Base-by-base conservation (phyloP, 1,140 invertebrate genomes). In the Colletes gigas region DNA sequence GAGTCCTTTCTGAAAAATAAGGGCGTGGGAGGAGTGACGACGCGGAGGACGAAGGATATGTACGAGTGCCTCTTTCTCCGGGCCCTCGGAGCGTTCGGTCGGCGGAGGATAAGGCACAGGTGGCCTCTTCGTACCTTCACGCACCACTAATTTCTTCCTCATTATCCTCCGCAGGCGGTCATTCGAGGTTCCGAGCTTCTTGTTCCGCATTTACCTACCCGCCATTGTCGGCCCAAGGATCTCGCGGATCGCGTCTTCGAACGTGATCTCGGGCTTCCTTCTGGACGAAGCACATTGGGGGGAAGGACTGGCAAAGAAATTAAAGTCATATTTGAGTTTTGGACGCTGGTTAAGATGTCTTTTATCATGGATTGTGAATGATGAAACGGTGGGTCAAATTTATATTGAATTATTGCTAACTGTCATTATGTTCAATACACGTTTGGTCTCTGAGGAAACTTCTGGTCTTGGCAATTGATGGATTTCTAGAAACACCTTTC, bases 121-220 rank as follows among this genome's bases (percentile, higher is more conserved):
- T 93, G 91, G 88, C 79, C 78, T 88, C 71, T 89, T 90, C 82
- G 79, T 91, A 92, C 89, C 87, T 90, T 92, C 81, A 88, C 88
- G 89, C 91, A 91, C 89, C 88, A 91, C 88, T 92, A 91, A 92
- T 92, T 91, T 91, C 86, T 88, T 88, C 86, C 85, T 92, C 86
- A 87, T 92, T 91, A 92, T 90, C 84, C 80, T 63, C 69, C 67
- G 69, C 63, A 84, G 83, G 55, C 81, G 79, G 67, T 86, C 87
- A 83, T 89, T 90, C 83, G 74, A 75, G 71, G 60, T 82, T 82
- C 59, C 62, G 39, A 75, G 59, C 63, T 78, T 39, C 63, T 86
- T 86, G 59, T 77, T 86, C 72, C 77, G 72, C 82, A 72, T 85
- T 89, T 87, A 85, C 74, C 66, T 63, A 60, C 21, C 74, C 30